phyloP scores from a whole-genome alignment of 1,140 invertebrate genomes.

The Metaphire vulgaris region DNA sequence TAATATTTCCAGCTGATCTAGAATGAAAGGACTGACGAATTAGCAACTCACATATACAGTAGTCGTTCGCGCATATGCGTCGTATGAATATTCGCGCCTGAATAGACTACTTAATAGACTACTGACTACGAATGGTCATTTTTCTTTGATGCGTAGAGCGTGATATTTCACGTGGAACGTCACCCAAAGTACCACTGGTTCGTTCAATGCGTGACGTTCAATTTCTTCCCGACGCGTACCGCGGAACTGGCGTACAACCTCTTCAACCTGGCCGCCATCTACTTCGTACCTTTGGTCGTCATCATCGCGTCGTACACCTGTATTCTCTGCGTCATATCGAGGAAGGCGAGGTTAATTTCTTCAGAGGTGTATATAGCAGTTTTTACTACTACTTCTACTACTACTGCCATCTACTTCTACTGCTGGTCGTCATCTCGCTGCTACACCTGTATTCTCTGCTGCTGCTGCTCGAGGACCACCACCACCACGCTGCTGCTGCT shows the following conservation, averaged over 20 bases:
- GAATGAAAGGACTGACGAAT: not conserved
- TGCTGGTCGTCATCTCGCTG: too few relatives aligned
- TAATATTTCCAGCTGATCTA: not conserved
- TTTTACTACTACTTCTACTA: too few relatives aligned
- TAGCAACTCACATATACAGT: not conserved
- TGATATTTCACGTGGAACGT: constrained; percentile 64
- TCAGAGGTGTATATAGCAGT: too few relatives aligned
- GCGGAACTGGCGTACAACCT: constrained; percentile 68
- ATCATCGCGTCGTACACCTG: constrained; percentile 79
- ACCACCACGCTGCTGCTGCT: too few relatives aligned
- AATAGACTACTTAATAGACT: not conserved
- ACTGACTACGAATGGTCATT: not conserved
- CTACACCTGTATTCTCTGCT: too few relatives aligned
- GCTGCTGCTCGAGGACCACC: too few relatives aligned
- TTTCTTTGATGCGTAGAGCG: constrained; percentile 57
- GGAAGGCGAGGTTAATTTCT: constrained; percentile 62
- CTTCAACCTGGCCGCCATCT: constrained; percentile 71
- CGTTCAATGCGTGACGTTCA: constrained; percentile 70
- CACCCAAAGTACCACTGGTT: constrained; percentile 64
- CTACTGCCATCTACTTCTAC: too few relatives aligned
- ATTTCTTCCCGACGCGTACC: constrained; percentile 58
- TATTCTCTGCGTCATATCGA: constrained; percentile 69
- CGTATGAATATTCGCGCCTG: not conserved
- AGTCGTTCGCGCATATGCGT: not conserved
- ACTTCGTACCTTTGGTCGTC: constrained; percentile 70